Conservation (phyloP, 2,797 vertebrate species). For the Myotis myotis region DNA sequence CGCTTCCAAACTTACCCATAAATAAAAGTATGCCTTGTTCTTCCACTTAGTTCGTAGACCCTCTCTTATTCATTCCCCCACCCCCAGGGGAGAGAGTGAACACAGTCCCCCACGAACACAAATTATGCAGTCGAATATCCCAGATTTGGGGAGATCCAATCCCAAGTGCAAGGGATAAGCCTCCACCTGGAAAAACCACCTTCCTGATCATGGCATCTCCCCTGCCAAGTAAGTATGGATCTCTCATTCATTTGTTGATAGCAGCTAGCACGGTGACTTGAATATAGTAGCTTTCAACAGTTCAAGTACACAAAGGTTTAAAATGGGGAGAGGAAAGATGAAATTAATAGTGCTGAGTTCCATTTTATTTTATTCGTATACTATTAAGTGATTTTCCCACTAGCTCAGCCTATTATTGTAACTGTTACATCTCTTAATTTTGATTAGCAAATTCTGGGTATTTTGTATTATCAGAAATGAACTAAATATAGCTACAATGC, state of each 20-base stretch:
- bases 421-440: neutral
- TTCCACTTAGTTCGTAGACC: neutral
- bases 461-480: neutral
- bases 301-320: neutral
- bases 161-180: neutral
- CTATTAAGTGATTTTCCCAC: neutral
- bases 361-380: constrained; percentile 6
- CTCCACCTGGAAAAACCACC: neutral
- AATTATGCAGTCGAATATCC: neutral
- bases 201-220: neutral
- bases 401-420: neutral
- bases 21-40: neutral
- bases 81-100: neutral
- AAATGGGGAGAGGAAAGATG: neutral
- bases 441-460: neutral
- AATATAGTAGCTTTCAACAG: neutral
- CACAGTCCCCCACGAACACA: neutral
- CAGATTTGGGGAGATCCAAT: neutral
- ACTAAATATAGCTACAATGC: constrained; percentile 42
- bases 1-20: neutral
- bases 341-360: neutral
- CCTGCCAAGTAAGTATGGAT: neutral
- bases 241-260: neutral
- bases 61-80: neutral
- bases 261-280: neutral